Base-by-base conservation (phyloP, 2,888 invertebrate species). In the Synergus japonicus region DNA sequence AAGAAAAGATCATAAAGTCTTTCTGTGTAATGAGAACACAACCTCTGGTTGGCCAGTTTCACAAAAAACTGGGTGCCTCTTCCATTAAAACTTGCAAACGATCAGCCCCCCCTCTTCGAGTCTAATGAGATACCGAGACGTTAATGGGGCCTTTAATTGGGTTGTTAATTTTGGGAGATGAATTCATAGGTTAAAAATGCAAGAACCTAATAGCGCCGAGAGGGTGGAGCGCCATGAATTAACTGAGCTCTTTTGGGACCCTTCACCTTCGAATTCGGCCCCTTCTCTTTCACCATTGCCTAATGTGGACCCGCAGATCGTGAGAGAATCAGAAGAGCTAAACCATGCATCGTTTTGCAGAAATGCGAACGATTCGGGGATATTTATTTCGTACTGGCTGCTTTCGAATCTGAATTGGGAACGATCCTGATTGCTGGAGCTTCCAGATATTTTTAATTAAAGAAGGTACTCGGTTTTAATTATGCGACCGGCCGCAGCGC, bases 101-200 rank as follows among this genome's bases (percentile, higher is more conserved):
- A 86, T 86, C 84, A 79, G 60, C n/a, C 41, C 69, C 66, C 66
- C 69, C 69, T 69, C 82, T 64, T 79, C 83, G 80, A 88, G 87
- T 84, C 76, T 87, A 87, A 91, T 91, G 91, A 90, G 91, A 91
- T 90, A 90, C 89, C 82, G 86, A 88, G 88, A 88, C 88, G 88
- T 90, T 91, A 90, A 91, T 90, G 87, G 90, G 81, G 82, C 83
- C 86, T 90, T 91, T 91, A 91, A 91, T 91, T 91, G 91, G 91
- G 88, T 87, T 88, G 90, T 91, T 91, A 91, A 91, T 91, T 91
- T 90, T 86, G 85, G 76, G 85, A 86, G 89, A 90, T 89, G 90
- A 90, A 90, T 90, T 90, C 90, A 90, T 90, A 89, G 89, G 87
- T 86, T 87, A 86, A 89, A 91, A 90, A 89, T 90, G 88, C 88